Evolutionary conservation across 2,888 invertebrate species (phyloP), one percentile per base, ranked within the genome.

Genomic region (Xestia ashworthii): DNA sequence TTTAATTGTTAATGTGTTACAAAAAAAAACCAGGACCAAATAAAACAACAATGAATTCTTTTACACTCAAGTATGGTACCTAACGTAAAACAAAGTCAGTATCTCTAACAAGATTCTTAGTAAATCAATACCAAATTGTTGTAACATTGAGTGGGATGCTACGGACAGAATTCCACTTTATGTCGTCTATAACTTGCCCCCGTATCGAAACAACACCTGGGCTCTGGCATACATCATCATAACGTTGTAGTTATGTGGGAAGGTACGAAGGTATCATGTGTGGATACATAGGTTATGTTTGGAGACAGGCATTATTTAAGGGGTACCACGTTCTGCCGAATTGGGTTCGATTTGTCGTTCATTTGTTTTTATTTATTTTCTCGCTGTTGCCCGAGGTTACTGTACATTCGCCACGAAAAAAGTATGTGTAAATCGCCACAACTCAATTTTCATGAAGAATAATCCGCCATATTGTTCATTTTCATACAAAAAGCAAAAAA

Each of bases 181-280:
- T 85, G 83, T 84, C 80, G 72, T 70, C 89, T 84, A 89, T 90
- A 89, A 89, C 86, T 90, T 87, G 83, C 69, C 74, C 74, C 55
- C 76, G 85, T 86, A 86, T 85, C 84, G 82, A 78, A 50, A 77
- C 76, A 71, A 65, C 89, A 89, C 89, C 89, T 89, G 89, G 71
- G 84, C 44, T 81, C 82, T 44, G 68, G 78, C 82, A 83, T 87
- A 88, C 81, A 83, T 89, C 88, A 89, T 80, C 83, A 88, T 89
- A 86, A 87, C 76, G 74, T 76, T 78, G 77, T 84, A 89, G 80
- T 79, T 83, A 81, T 78, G 83, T 70, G 53, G 67, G 16, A 69
- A 79, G 71, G 72, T 66, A 68, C n/a, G 38, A 46, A 60, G 78
- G 60, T 60, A n/a, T 60, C 58, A 22, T 55, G 19, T 55, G n/a